phyloP scores from a whole-genome alignment of 2,888 invertebrate species.

The Chromoteleia sp. region DNA sequence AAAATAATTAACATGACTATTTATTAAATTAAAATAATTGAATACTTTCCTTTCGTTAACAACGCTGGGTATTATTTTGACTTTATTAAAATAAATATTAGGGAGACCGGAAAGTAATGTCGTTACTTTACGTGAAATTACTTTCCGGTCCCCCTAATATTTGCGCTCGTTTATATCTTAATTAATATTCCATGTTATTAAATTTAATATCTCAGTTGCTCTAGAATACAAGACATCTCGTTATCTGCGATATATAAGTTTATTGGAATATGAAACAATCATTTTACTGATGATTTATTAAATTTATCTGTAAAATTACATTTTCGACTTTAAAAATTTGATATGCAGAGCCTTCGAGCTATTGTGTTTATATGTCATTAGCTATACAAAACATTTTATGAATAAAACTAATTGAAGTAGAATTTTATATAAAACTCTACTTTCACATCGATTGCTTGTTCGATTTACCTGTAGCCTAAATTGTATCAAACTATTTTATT shows the following conservation, averaged over 20 bases:
- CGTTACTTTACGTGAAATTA: too few relatives aligned
- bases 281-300: background rate
- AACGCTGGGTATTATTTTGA: too few relatives aligned
- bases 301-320: background rate
- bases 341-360: background rate
- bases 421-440: slow-evolving; percentile 23
- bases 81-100: too few relatives aligned
- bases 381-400: slow-evolving; percentile 12
- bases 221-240: background rate
- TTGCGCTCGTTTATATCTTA: too few relatives aligned
- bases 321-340: background rate
- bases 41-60: too few relatives aligned
- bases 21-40: background rate
- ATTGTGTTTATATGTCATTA: background rate
- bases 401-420: slow-evolving; percentile 35
- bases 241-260: too few relatives aligned
- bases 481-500: slow-evolving; percentile 52
- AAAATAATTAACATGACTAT: slow-evolving; percentile 2
- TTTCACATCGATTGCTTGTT: slow-evolving; percentile 30
- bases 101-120: too few relatives aligned
- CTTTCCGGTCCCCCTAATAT: too few relatives aligned
- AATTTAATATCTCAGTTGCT: background rate
- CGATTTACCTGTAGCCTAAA: slow-evolving; percentile 25
- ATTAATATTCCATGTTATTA: background rate
- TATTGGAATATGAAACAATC: background rate